These are phyloP conservation scores for Drosophila arawakana DNA, from an alignment of 1,140 invertebrate species.

Conservation along the genomic window DNA sequence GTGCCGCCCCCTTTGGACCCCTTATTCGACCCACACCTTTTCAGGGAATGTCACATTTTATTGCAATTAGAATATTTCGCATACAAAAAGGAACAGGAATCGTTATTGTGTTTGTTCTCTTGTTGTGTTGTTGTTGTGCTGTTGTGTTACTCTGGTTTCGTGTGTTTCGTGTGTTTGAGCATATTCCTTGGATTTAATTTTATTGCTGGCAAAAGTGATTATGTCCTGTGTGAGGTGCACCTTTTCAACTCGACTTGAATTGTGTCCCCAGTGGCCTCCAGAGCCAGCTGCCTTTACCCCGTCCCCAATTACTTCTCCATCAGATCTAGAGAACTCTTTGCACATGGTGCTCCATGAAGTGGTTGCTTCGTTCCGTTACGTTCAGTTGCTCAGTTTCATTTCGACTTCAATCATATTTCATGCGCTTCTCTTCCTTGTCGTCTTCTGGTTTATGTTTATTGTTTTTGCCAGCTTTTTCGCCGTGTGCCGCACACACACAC, in stretches of 20 bases:
- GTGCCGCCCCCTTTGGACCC: no score
- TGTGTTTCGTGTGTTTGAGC: conserved; percentile 55
- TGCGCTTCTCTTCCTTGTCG: conserved; percentile 46
- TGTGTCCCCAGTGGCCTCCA: conserved; percentile 65
- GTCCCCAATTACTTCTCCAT: neutral
- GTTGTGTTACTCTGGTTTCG: conserved; percentile 29
- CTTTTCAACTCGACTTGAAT: conserved; percentile 52
- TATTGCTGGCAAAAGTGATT: conserved; percentile 72
- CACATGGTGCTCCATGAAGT: conserved; percentile 73
- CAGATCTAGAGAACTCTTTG: conserved; percentile 47
- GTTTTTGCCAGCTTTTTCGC: conserved; percentile 74
- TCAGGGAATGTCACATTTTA: conserved; percentile 65
- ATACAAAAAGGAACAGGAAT: conserved; percentile 4
- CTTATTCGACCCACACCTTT: conserved; percentile 5
- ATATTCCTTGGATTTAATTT: conserved; percentile 80
- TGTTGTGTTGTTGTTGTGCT: neutral
- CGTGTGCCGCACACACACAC: conserved; percentile 33
- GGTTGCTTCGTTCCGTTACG: conserved; percentile 24
- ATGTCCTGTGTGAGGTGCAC: conserved; percentile 72
- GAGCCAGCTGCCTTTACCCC: conserved; percentile 12
- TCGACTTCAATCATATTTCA: conserved; percentile 82
- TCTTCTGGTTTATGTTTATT: conserved; percentile 80
- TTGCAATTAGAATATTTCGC: conserved; percentile 79
- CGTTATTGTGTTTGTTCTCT: neutral
- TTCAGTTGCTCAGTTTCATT: conserved; percentile 59